These are phyloP conservation scores for Brachystomella parvula DNA, from an alignment of 1,140 invertebrate species.

Conservation along the genomic window DNA sequence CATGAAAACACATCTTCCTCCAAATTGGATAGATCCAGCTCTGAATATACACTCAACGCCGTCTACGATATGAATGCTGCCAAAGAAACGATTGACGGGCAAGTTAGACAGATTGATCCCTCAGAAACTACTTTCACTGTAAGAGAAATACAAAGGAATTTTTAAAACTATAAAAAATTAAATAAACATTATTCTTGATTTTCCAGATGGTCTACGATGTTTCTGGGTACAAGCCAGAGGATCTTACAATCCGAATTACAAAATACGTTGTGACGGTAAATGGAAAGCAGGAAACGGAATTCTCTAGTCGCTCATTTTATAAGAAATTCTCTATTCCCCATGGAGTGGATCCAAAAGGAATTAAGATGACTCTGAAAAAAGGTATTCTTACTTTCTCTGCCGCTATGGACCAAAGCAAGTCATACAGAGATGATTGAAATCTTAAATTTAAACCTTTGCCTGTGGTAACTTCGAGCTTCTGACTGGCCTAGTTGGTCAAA, in stretches of 20 bases:
- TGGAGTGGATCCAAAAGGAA: not conserved
- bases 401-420: not conserved
- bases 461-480: too few relatives aligned
- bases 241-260: not conserved
- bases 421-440: too few relatives aligned
- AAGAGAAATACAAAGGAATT: not conserved
- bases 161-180: too few relatives aligned
- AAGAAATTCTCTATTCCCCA: not conserved
- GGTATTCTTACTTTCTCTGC: not conserved
- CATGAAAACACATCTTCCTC: not conserved
- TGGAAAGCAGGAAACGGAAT: not conserved
- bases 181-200: not conserved
- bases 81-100: not conserved
- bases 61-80: not conserved
- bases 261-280: not conserved
- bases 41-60: not conserved
- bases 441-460: too few relatives aligned
- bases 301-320: not conserved
- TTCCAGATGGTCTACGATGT: conserved; percentile 2
- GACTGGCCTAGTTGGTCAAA: too few relatives aligned
- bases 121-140: not conserved
- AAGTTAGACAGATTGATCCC: not conserved
- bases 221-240: not conserved
- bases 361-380: not conserved
- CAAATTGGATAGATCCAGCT: not conserved